These are phyloP conservation scores for Chydorus sphaericus DNA, from an alignment of 2,888 invertebrate species.

Conservation along the genomic window DNA sequence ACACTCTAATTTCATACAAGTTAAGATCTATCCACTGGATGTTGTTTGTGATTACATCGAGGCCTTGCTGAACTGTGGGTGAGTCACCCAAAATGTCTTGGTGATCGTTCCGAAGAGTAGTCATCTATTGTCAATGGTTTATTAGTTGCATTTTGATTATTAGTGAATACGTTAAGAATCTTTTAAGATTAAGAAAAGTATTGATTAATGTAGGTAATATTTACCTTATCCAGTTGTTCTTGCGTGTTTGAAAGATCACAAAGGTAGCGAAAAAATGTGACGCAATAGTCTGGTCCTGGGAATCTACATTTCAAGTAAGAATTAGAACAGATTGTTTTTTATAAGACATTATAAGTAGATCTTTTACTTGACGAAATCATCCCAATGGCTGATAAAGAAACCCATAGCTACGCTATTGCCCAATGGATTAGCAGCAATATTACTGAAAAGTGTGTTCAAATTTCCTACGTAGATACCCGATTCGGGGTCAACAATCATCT, in stretches of 20 bases:
- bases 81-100: constrained; percentile 52
- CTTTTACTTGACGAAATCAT: too few relatives aligned
- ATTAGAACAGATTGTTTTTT: too few relatives aligned
- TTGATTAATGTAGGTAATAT: not conserved
- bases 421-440: constrained; percentile 57
- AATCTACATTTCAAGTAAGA: too few relatives aligned
- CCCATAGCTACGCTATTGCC: constrained; percentile 67
- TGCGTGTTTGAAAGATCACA: not conserved
- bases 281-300: not conserved
- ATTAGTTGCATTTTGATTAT: not conserved
- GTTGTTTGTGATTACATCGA: constrained; percentile 66
- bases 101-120: constrained; percentile 47
- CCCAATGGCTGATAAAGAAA: constrained; percentile 62
- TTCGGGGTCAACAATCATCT: constrained; percentile 52
- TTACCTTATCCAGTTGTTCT: not conserved
- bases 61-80: constrained; percentile 57
- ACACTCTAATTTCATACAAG: constrained; percentile 53
- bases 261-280: not conserved
- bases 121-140: constrained; percentile 37
- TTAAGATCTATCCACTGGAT: constrained; percentile 69
- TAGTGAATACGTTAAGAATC: not conserved
- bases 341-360: too few relatives aligned
- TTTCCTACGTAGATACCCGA: constrained; percentile 72
- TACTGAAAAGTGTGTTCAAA: constrained; percentile 54
- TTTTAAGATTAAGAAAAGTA: not conserved